phyloP scores from a whole-genome alignment of 53 echinoderm and acorn worm genomes.

The Luidia sarsii region DNA sequence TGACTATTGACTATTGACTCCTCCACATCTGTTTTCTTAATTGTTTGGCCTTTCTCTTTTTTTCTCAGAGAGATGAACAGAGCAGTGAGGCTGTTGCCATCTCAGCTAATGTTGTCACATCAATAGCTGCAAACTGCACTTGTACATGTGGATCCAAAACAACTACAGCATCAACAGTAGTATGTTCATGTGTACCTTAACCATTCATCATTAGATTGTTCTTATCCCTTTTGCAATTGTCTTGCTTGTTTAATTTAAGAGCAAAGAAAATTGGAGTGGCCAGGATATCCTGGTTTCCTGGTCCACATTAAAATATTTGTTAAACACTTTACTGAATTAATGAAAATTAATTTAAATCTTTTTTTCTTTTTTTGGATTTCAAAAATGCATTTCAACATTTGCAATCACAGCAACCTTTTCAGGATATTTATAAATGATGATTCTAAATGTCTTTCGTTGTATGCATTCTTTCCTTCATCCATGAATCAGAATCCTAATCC shows the following conservation, averaged over 20 bases:
- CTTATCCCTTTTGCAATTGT: not conserved
- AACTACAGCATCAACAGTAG: not conserved
- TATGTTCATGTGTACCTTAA: not conserved
- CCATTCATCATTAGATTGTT: not conserved
- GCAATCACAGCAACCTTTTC: too few relatives aligned
- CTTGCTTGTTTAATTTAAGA: not conserved
- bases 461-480: too few relatives aligned
- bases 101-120: not conserved
- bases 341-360: not conserved
- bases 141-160: conserved; percentile 35
- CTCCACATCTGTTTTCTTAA: not conserved
- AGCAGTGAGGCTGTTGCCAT: not conserved
- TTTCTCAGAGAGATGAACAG: not conserved
- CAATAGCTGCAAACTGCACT: not conserved
- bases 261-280: not conserved
- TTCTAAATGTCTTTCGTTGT: too few relatives aligned
- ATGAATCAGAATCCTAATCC: too few relatives aligned
- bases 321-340: not conserved
- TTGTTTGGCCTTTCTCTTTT: not conserved
- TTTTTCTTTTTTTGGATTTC: too few relatives aligned
- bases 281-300: not conserved
- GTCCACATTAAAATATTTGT: not conserved
- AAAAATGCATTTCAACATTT: too few relatives aligned
- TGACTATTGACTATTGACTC: not conserved
- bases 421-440: too few relatives aligned